phyloP scores from a whole-genome alignment of 2,797 vertebrate species.

The Kryptopterus vitreolus region DNA sequence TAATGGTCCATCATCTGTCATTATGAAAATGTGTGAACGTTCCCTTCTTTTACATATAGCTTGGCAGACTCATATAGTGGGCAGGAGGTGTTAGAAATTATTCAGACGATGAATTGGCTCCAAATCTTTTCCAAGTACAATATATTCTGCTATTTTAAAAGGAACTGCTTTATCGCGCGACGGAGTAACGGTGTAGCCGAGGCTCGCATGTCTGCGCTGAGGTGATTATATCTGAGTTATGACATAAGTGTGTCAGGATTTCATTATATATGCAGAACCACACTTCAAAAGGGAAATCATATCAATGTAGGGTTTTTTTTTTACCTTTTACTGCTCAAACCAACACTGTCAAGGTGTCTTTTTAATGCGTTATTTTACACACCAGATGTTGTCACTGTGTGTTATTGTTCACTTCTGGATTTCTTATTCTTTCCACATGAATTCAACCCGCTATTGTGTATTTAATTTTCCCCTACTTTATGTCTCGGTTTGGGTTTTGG shows the following conservation, averaged over 20 bases:
- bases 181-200: background rate
- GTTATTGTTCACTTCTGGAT: too few relatives aligned
- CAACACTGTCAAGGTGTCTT: too few relatives aligned
- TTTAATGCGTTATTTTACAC: too few relatives aligned
- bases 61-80: slow-evolving; percentile 8
- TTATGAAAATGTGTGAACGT: background rate
- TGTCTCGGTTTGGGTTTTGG: too few relatives aligned
- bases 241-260: background rate
- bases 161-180: background rate
- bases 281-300: slow-evolving; percentile 2
- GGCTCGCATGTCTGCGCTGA: background rate
- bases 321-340: background rate
- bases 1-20: background rate
- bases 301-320: background rate
- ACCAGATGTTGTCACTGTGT: too few relatives aligned
- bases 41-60: background rate
- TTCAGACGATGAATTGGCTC: slow-evolving; percentile 8
- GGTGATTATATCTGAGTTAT: background rate
- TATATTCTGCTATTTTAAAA: background rate
- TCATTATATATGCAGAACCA: background rate
- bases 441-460: too few relatives aligned
- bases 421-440: too few relatives aligned
- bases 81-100: slow-evolving; percentile 7
- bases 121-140: background rate
- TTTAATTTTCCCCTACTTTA: too few relatives aligned